Evolutionary conservation across 2,888 invertebrate genomes (phyloP), one percentile per base, ranked within the genome.

Genomic region (Tachina lurida): DNA sequence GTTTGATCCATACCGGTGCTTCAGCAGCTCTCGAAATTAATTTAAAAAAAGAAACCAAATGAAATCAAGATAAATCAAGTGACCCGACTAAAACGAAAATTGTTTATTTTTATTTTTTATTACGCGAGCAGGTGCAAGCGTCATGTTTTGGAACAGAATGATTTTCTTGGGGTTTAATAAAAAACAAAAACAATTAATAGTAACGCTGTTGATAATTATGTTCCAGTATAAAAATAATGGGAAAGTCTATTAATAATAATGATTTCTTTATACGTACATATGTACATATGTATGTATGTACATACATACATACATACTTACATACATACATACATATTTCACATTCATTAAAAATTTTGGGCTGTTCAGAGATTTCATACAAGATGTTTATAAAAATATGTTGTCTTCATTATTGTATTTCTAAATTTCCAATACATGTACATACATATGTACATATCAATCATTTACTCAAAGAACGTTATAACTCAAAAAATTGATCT

Each of bases 31-130:
- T 13, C 56, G 5, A 54, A 65, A 58, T 5, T 56, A 58, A 39
- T 19, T 2, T 22, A 22, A 13, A 70, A 49, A 80, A 49, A 10
- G 43, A 52, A 54, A 56, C 52, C 60, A 43, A 52, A 45, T 12
- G 62, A n/a, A 67, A 15, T 47, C 43, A 68, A 67, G 43, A 60
- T 73, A 43, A 75, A 75, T 68, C 45, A 54, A 75, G 60, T 81
- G 74, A 80, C 22, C 2, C 67, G 47, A 80, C 19, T 31, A 67
- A 60, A 80, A 80, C 31, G n/a, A 73, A 77, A 78, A 67, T 31
- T 52, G 17, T 54, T 54, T 52, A 39, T 70, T 52, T 9, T 62
- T 54, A 68, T 47, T 73, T 73, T 49, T 31, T 7, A 31, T 43
- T 19, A 62, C 45, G 54, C 22, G 22, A 15, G 39, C 62, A 78